Evolutionary conservation across 1,140 invertebrate species (phyloP), one percentile per base, ranked within the genome.

Genomic region (Drosophila miranda): DNA sequence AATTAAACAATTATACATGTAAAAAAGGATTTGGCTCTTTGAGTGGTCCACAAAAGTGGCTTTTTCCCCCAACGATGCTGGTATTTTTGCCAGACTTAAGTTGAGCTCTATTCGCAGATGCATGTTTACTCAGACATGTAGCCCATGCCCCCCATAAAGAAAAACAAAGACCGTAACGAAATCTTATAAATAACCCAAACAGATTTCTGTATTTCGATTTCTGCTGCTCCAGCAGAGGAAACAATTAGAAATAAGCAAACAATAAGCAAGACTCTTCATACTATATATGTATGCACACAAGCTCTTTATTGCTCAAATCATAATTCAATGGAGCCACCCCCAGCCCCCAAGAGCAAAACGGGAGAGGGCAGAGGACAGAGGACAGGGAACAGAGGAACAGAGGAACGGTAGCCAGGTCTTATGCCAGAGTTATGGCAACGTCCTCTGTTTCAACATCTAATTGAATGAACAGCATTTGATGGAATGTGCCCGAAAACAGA

Each of bases 391-490:
- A 44, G 8, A 30, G 16, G 16, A 16, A 16, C 16, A 16, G 23
- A 3, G 2, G 5, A 23, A 11, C 53, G 9, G 3, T 28, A 42
- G 13, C 21, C 28, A 34, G 30, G 30, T 3, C 30, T 9, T 38
- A 5, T 38, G 34, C 3, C 23, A 66, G 57, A 67, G 63, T 53
- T 55, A 68, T 68, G 64, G 49, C 62, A 66, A 64, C 62, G 64
- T 68, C 62, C 64, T 55, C 50, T 41, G 64, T 68, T 68, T 48
- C 62, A 55, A 48, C 64, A 69, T 68, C 66, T 68, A 68, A 68
- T 68, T 68, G 66, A 69, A 64, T 67, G 62, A 68, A 54, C 64
- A 56, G 64, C 50, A 48, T 48, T 68, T 68, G 62, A 68, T 69
- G 66, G 49, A 69, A 69, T 69, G 66, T 68, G 62, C 38, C 62